Evolutionary conservation across 1,140 invertebrate genomes (phyloP).

Genomic region (Maconellicoccus hirsutus): DNA sequence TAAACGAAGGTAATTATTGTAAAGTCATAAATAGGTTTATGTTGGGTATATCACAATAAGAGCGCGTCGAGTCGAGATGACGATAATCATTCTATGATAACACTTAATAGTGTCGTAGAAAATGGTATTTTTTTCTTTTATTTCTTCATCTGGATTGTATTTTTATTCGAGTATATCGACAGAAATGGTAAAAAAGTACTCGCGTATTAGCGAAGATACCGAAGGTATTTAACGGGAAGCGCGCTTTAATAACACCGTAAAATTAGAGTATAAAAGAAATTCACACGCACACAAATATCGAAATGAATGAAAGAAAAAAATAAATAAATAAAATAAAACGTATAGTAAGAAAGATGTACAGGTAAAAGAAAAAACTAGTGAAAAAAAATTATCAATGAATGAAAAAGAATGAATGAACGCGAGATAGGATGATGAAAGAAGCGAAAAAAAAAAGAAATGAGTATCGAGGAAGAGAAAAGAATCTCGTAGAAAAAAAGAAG

Average conservation of each 20-base stretch:
- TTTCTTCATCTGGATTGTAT: no score
- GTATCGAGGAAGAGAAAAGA: background rate
- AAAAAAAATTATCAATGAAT: conserved; percentile 15
- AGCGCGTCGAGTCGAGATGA: no score
- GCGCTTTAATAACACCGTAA: conserved; percentile 20
- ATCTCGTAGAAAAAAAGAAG: no score
- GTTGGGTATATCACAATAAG: no score
- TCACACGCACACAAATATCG: background rate
- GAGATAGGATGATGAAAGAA: background rate
- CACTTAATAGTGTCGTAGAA: no score
- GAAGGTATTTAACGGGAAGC: conserved; percentile 12
- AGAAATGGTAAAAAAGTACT: no score
- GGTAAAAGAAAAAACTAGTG: background rate
- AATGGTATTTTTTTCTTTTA: no score
- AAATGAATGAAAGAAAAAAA: conserved; percentile 12
- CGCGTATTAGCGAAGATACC: background rate
- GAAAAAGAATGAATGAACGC: conserved; percentile 11
- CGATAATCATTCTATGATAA: no score
- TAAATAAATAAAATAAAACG: background rate
- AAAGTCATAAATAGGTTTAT: no score
- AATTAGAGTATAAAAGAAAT: conserved; percentile 19
- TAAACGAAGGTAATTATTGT: no score
- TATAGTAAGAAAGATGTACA: background rate
- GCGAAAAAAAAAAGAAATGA: background rate
- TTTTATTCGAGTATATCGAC: background rate